Evolutionary conservation across 1,140 invertebrate species (phyloP).

Genomic region (Danaus plexippus): DNA sequence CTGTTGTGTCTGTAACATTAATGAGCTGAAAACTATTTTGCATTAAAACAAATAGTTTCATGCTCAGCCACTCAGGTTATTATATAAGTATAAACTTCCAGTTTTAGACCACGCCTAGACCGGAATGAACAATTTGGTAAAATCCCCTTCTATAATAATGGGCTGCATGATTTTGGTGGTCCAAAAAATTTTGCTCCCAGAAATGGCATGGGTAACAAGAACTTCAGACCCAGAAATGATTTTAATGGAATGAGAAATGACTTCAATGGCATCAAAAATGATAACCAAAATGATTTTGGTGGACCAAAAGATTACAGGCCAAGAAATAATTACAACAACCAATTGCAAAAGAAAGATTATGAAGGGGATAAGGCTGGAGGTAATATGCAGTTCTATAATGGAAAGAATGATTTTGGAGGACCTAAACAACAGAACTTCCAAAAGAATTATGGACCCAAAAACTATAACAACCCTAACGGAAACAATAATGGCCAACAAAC

Average conservation of each 20-base stretch:
- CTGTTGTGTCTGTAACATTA: too few species aligned
- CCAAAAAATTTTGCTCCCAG: conserved; percentile 69
- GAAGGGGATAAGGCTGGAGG: conserved; percentile 64
- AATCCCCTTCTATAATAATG: conserved; percentile 62
- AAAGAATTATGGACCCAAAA: conserved; percentile 55
- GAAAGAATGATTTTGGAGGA: conserved; percentile 65
- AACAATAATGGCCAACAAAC: conserved; percentile 44
- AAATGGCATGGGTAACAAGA: conserved; percentile 61
- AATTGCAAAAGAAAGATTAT: conserved; percentile 57
- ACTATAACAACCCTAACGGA: conserved; percentile 54
- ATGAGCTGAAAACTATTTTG: too few species aligned
- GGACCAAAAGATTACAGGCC: conserved; percentile 64
- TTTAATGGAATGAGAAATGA: conserved; percentile 72
- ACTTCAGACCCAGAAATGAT: conserved; percentile 64
- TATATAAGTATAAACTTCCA: conserved; percentile 7
- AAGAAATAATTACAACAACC: conserved; percentile 73
- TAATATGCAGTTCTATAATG: conserved; percentile 62
- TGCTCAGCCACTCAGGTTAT: too few species aligned
- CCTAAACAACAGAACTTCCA: conserved; percentile 59
- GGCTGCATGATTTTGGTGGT: conserved; percentile 65
- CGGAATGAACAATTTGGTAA: conserved; percentile 75
- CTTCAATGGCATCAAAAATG: conserved; percentile 70
- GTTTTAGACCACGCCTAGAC: conserved; percentile 73
- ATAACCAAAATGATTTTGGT: conserved; percentile 63
- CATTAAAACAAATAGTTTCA: too few species aligned